Conservation (phyloP, 1,140 invertebrate genomes). For the Drosophila repletoides region DNA sequence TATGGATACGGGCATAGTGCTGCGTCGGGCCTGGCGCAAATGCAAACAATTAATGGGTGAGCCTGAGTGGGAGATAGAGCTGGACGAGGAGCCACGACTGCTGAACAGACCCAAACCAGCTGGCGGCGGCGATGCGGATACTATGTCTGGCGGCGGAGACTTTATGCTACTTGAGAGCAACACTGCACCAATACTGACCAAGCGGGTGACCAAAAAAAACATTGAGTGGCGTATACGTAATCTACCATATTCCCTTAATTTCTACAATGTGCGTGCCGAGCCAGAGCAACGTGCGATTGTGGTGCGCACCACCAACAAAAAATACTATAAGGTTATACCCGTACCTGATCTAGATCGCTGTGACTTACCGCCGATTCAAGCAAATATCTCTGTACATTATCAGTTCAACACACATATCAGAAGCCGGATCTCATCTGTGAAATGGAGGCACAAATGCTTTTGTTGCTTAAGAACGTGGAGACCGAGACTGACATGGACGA, state of each 20-base stretch:
- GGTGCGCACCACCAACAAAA: conserved; percentile 90
- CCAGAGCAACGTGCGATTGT: conserved; percentile 86
- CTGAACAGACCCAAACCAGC: conserved; percentile 28
- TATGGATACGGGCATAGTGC: conserved; percentile 87
- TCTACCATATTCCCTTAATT: conserved; percentile 87
- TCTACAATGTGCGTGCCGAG: conserved; percentile 87
- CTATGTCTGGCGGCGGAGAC: conserved; percentile 31
- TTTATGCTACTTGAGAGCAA: conserved; percentile 69
- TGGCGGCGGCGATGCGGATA: conserved; percentile 33
- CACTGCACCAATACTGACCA: conserved; percentile 87
- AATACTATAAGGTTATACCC: conserved; percentile 90
- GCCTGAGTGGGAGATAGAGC: conserved; percentile 88
- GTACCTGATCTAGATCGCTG: conserved; percentile 88
- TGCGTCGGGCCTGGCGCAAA: conserved; percentile 87
- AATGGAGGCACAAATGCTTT: conserved; percentile 86
- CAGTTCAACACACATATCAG: conserved; percentile 90
- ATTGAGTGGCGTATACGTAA: conserved; percentile 93
- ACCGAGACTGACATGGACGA: conserved; percentile 83
- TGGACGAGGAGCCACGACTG: conserved; percentile 85
- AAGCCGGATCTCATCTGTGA: conserved; percentile 88
- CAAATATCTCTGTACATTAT: conserved; percentile 86
- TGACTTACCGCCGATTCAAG: conserved; percentile 85
- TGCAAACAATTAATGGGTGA: conserved; percentile 87
- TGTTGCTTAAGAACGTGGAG: conserved; percentile 84
- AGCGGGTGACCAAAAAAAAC: conserved; percentile 88